Evolutionary conservation across 2,888 invertebrate genomes (phyloP).

Genomic region (Dynastes maya): DNA sequence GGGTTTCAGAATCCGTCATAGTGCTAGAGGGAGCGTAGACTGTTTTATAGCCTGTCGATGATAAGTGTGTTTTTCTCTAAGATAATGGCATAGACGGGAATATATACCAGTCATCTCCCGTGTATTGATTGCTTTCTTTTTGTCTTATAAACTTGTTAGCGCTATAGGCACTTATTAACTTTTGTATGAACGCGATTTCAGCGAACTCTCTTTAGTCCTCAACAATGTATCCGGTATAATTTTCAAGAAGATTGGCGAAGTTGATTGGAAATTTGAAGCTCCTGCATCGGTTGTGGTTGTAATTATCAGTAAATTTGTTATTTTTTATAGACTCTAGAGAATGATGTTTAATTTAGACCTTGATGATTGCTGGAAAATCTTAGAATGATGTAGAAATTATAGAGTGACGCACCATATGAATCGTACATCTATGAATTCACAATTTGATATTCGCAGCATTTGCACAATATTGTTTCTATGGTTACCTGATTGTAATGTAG

Average conservation of each 20-base stretch:
- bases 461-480: too few species aligned
- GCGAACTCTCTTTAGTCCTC: background rate
- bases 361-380: too few species aligned
- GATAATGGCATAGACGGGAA: constrained; percentile 20
- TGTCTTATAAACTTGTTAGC: constrained; percentile 37
- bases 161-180: constrained; percentile 6
- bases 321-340: too few species aligned
- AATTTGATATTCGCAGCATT: too few species aligned
- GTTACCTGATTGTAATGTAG: too few species aligned
- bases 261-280: constrained; percentile 10
- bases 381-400: too few species aligned
- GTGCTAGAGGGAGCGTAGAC: background rate
- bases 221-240: constrained; percentile 3
- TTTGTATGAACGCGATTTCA: background rate
- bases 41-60: constrained; percentile 9
- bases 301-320: background rate
- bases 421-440: too few species aligned
- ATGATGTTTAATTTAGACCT: too few species aligned
- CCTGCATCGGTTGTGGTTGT: background rate
- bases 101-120: constrained; percentile 17
- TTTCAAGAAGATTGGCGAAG: constrained; percentile 12
- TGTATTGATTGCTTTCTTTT: constrained; percentile 23
- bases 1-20: constrained; percentile 2
- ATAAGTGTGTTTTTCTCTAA: constrained; percentile 19
- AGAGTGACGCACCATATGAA: too few species aligned